Base-by-base conservation (phyloP, 2,888 invertebrate species). In the Aspidiotus rigidus region DNA sequence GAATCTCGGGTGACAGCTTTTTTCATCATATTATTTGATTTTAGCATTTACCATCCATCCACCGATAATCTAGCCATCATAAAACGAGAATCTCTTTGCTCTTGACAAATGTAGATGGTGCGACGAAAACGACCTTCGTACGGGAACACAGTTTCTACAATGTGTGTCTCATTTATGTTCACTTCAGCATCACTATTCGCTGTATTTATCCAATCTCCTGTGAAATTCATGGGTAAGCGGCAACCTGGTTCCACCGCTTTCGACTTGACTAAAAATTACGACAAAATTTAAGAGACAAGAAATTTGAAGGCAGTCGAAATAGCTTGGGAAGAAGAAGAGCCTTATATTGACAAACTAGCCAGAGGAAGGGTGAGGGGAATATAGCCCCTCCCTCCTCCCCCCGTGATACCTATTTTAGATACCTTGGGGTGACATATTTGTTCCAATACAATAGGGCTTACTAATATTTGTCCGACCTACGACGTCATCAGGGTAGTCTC, bases 11-110 rank as follows among this genome's bases (percentile, higher is more conserved):
- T n/a, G 13, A n/a, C 28, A 5, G 28, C 5, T 28, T 28, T 28
- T 28, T 28, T 28, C 1, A 28, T 28, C 28, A 28, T 28, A 28
- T 3, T 28, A 28, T 28, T 28, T 5, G 28, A 13, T 55, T 7
- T 44, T n/a, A n/a, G n/a, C n/a, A 56, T 9, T 61, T 79, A 88
- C 88, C 89, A 90, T 80, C 95, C 96, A 77, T 97, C 97, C 0
- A 97, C 94, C 1, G 95, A 95, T 9, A 97, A 84, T 71, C 96
- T 84, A 0, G 97, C 93, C 93, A 98, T 94, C 88, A 98, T 93
- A 70, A 91, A 89, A 73, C 96, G 82, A 44, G 88, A 86, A 74
- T 94, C 96, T 72, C 93, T 84, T 74, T 91, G 90, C 79, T 97
- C 94, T 72, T 91, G 87, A 79, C 98, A 98, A 10, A 95, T 90